Evolutionary conservation across 2,113 vertebrate species (phyloP), one percentile per base, ranked within the genome.

Genomic region (Albula goreensis): DNA sequence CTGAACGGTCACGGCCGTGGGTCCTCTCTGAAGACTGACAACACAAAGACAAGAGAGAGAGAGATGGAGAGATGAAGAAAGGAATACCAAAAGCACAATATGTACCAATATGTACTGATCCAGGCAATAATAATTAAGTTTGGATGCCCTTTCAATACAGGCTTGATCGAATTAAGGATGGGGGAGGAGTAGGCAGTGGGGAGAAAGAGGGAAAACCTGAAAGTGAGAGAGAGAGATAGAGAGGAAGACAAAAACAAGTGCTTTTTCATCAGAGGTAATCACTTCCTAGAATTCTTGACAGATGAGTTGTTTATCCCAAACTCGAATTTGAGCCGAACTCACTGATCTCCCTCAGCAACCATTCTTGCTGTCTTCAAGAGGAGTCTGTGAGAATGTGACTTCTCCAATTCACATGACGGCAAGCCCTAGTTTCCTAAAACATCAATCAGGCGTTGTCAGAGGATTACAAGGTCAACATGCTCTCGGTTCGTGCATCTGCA

Each of bases 241-340:
- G 88, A 83, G 87, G 90, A 89, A 83, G 83, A 85, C 90, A 86
- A 81, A 83, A 86, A 85, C 90, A 90, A 92, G 90, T 92, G 86
- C 82, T 77, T 83, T 51, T 48, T 56, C 53, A 9, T 56, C 12
- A 56, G 12, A 12, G 6, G 12, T 56, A 12, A 56, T 9, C 12
- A 12, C 53, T 56, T 56, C 53, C 53, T 56, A 56, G 12, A 56
- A 56, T 56, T 56, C 53, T 56, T 41, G 31, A 41, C 31, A 41
- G 31, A 41, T 41, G 31, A 41, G 31, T 41, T 41, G 31, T 41
- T 41, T 41, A 41, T 41, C 31, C 31, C 31, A 41, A 41, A 41
- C 31, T 41, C 31, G 31, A 41, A 41, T 41, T 41, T 41, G 31
- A 41, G 31, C 31, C 31, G 31, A 41, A 41, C 31, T 41, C 31